Conservation (phyloP, 2,113 vertebrate genomes). For the Syngnathoides biaculeatus region DNA sequence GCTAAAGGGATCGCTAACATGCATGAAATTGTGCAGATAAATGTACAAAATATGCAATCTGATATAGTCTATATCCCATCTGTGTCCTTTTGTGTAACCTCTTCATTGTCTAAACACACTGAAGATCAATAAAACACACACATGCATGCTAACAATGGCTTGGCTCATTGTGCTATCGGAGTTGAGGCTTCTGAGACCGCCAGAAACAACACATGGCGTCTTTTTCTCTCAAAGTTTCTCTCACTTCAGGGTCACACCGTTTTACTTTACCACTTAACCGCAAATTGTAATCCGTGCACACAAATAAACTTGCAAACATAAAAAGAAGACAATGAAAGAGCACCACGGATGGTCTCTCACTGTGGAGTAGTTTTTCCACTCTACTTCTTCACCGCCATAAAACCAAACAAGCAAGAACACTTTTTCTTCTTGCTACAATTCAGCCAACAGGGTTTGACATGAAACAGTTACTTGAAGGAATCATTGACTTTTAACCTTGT, state of each 20-base stretch:
- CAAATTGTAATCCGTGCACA: conserved; percentile 30
- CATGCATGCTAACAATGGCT: conserved; percentile 16
- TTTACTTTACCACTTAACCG: conserved; percentile 48
- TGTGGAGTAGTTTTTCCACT: conserved; percentile 5
- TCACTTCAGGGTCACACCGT: conserved; percentile 35
- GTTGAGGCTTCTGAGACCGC: conserved; percentile 34
- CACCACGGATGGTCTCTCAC: conserved; percentile 8
- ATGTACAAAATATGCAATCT: background rate
- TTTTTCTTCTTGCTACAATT: background rate
- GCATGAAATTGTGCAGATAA: background rate
- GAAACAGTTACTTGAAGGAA: conserved; percentile 1
- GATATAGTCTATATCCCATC: conserved; percentile 5
- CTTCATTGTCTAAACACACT: background rate
- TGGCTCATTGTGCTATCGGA: conserved; percentile 31
- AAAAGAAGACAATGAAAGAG: conserved; percentile 18
- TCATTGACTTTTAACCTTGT: background rate
- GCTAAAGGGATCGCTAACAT: conserved; percentile 15
- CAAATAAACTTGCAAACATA: conserved; percentile 2
- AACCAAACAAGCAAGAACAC: background rate
- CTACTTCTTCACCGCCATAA: background rate
- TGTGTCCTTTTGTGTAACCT: conserved; percentile 6
- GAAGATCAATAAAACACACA: conserved; percentile 7
- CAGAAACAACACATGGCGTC: conserved; percentile 44
- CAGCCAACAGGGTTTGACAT: background rate
- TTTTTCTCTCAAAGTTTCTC: conserved; percentile 37